A percentile compares a stretch with the other conserved stretches of the same genome.
Evolutionary conservation across 2,113 vertebrate genomes (phyloP).

Genomic region (Poeciliopsis turrubarensis): DNA sequence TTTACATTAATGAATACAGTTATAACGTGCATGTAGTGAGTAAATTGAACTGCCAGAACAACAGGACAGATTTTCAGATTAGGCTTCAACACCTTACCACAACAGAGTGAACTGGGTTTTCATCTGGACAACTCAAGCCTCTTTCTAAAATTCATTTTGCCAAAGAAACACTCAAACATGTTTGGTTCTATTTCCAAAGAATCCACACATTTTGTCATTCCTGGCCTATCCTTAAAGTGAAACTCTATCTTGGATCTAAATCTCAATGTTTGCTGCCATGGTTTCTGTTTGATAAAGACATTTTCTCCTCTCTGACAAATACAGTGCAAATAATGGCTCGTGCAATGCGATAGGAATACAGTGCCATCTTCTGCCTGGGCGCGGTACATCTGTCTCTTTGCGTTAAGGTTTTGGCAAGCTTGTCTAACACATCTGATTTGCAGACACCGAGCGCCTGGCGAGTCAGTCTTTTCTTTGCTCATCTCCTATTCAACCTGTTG

Average conservation of each 20-base stretch:
- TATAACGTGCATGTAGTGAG: background rate
- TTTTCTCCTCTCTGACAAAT: slow-evolving; percentile 17
- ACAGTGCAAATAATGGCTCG: background rate
- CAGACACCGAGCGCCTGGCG: slow-evolving; percentile 42
- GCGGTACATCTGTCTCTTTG: slow-evolving; percentile 6
- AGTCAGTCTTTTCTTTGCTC: slow-evolving; percentile 24
- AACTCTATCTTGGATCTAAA: slow-evolving; percentile 25
- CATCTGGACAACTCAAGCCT: slow-evolving; percentile 7
- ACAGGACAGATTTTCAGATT: slow-evolving; percentile 5
- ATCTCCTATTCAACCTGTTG: slow-evolving; percentile 20
- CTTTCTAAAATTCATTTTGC: slow-evolving; percentile 45
- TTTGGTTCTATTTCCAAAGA: background rate
- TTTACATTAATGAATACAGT: background rate
- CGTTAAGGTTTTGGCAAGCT: slow-evolving; percentile 10
- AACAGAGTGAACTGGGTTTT: slow-evolving; percentile 11
- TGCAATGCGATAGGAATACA: slow-evolving; percentile 61
- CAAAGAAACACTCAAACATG: background rate
- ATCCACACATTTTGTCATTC: slow-evolving; percentile 40
- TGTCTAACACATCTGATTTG: slow-evolving; percentile 52
- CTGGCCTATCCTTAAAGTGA: slow-evolving; percentile 57
- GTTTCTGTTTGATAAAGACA: background rate
- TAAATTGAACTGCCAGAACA: background rate
- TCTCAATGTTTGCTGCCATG: slow-evolving; percentile 8
- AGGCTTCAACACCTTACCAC: slow-evolving; percentile 27
- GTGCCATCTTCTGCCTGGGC: slow-evolving; percentile 76